Conservation (phyloP, 2,888 invertebrate genomes). For the Dicycla oo region DNA sequence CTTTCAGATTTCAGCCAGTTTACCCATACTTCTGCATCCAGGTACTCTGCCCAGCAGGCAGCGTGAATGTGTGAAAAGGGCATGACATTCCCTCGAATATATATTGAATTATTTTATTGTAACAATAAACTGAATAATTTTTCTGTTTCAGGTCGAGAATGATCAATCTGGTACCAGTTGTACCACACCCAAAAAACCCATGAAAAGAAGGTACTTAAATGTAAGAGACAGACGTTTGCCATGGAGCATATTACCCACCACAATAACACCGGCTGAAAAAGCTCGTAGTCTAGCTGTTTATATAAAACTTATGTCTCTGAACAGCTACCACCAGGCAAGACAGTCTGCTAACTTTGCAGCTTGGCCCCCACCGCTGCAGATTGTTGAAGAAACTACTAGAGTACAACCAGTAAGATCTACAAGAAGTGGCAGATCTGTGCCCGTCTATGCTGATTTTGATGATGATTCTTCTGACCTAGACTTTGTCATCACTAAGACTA, state of each 20-base stretch:
- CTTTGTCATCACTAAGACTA: conserved; percentile 82
- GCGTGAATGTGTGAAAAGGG: conserved; percentile 1
- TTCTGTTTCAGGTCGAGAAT: conserved; percentile 70
- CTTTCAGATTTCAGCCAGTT: neutral
- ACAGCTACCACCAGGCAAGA: conserved; percentile 83
- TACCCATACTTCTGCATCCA: neutral
- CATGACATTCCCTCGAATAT: neutral
- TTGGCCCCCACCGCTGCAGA: conserved; percentile 86
- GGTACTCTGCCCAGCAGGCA: neutral
- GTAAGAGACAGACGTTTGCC: conserved; percentile 86
- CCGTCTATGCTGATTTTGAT: conserved; percentile 85
- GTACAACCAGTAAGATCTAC: conserved; percentile 83
- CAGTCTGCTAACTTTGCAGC: conserved; percentile 79
- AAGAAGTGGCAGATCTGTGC: conserved; percentile 84
- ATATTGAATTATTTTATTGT: neutral
- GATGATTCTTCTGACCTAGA: conserved; percentile 87
- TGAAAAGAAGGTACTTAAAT: conserved; percentile 83
- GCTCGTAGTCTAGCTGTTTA: conserved; percentile 84
- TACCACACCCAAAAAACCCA: conserved; percentile 70
- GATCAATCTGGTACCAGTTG: conserved; percentile 41
- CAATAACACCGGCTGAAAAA: conserved; percentile 82
- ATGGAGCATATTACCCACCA: conserved; percentile 84
- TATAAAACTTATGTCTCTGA: conserved; percentile 85
- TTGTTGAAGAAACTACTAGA: conserved; percentile 83
- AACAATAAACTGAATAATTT: neutral